Evolutionary conservation across 2,888 invertebrate species (phyloP), one percentile per base, ranked within the genome.

Genomic region (Protophormia terraenovae): DNA sequence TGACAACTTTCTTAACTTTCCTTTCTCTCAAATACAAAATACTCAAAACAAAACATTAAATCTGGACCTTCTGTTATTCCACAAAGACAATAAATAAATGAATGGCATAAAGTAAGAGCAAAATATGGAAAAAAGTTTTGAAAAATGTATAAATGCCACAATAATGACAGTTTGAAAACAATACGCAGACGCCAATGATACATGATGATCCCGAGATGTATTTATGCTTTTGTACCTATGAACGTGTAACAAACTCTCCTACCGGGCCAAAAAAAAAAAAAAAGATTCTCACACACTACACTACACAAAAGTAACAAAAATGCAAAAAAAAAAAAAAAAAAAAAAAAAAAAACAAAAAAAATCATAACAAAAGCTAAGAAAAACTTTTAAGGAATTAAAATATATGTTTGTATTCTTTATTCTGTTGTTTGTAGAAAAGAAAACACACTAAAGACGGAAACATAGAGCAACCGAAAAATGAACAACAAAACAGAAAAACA

Each of bases 161-260:
- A 86, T 81, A 87, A 88, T 90, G 90, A 89, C 90, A 89, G 89
- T 85, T 80, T 88, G 88, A 86, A 90, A 91, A 90, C 89, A 90
- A 90, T 89, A 88, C 90, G 87, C 87, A 87, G 86, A 87, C 88
- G 88, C 88, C 88, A 86, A 82, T 87, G 81, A 86, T 78, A 62
- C 84, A 84, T 77, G 80, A 80, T 60, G 72, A 66, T 72, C 29
- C 12, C 14, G 45, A 38, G 67, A 45, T 67, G 62, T 19, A 12
- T 32, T 27, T 58, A 24, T 62, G 10, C 55, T 47, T 45, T 16
- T 47, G 16, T 29, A n/a, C 14, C 67, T 32, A n/a, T 12, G 12
- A 29, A 1, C n/a, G n/a, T n/a, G n/a, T n/a, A 10, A 60, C n/a
- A 69, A 55, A 38, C 58, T 53, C 41, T 71, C 84, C 84, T 66